phyloP scores from a whole-genome alignment of 1,140 invertebrate species.

The Thrips palmi region DNA sequence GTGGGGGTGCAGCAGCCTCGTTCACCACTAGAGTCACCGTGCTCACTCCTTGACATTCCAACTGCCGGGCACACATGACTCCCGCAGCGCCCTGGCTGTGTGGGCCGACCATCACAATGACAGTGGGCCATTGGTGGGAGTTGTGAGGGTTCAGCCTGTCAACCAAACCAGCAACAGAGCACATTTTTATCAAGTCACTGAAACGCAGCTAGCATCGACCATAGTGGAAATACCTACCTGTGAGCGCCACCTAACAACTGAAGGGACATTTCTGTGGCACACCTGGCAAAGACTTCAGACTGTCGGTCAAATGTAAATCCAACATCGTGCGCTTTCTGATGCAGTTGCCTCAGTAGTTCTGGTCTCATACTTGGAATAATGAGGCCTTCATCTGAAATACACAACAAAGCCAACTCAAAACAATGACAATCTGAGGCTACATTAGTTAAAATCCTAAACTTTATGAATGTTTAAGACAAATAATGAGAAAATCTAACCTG shows the following conservation, averaged over 20 bases:
- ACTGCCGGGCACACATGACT: conserved; percentile 55
- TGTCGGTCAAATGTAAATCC: conserved; percentile 48
- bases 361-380: conserved; percentile 56
- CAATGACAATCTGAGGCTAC: too few relatives aligned
- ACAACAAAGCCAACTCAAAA: conserved; percentile 5
- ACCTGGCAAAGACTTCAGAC: conserved; percentile 54
- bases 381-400: conserved; percentile 42
- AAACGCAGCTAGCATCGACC: background rate
- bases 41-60: conserved; percentile 63
- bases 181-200: conserved; percentile 3
- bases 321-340: conserved; percentile 39
- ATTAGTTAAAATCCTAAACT: too few relatives aligned
- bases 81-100: conserved; percentile 51
- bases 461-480: background rate
- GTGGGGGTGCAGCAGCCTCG: too few relatives aligned
- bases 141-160: conserved; percentile 58
- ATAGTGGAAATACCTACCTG: conserved; percentile 25
- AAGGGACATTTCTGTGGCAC: conserved; percentile 56
- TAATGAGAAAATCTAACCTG: conserved; percentile 28
- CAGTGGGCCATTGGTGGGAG: conserved; percentile 58
- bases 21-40: too few relatives aligned
- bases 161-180: background rate
- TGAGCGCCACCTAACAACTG: conserved; percentile 57
- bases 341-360: conserved; percentile 42
- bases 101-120: conserved; percentile 53